Conservation (phyloP, 2,888 invertebrate genomes). For the Scrobipalpa atriplicella region DNA sequence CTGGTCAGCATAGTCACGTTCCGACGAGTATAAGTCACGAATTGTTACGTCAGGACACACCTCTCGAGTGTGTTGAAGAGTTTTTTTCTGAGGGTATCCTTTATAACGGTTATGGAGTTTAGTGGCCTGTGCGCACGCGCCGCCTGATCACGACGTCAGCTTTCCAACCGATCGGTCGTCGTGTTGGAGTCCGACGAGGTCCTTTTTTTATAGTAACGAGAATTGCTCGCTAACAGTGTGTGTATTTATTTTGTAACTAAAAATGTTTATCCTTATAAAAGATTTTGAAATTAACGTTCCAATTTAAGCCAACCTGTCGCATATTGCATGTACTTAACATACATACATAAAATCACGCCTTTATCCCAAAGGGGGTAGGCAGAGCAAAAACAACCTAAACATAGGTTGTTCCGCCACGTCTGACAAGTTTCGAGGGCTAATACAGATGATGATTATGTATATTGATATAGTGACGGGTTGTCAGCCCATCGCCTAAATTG, state of each 20-base stretch:
- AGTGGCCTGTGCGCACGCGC: constrained; percentile 34
- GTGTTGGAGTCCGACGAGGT: constrained; percentile 9
- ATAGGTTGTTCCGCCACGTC: no score
- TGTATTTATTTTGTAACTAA: not conserved
- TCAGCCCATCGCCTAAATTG: no score
- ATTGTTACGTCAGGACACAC: constrained; percentile 60
- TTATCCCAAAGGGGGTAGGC: no score
- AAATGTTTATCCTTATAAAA: not conserved
- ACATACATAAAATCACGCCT: no score
- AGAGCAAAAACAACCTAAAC: no score
- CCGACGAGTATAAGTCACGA: constrained; percentile 53
- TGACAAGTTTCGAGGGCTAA: no score
- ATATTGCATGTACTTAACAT: no score
- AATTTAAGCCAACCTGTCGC: no score
- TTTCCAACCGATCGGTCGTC: constrained; percentile 29
- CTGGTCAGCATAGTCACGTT: constrained; percentile 63
- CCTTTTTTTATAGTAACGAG: not conserved
- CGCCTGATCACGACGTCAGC: constrained; percentile 33
- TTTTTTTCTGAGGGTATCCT: constrained; percentile 47
- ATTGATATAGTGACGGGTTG: no score
- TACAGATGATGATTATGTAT: no score
- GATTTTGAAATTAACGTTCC: not conserved
- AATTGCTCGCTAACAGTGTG: not conserved
- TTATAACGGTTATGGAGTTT: constrained; percentile 47
- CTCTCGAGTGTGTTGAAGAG: constrained; percentile 44